These are phyloP conservation scores for Myotis brandtii DNA, from an alignment of 2,113 vertebrate species.

Conservation along the genomic window DNA sequence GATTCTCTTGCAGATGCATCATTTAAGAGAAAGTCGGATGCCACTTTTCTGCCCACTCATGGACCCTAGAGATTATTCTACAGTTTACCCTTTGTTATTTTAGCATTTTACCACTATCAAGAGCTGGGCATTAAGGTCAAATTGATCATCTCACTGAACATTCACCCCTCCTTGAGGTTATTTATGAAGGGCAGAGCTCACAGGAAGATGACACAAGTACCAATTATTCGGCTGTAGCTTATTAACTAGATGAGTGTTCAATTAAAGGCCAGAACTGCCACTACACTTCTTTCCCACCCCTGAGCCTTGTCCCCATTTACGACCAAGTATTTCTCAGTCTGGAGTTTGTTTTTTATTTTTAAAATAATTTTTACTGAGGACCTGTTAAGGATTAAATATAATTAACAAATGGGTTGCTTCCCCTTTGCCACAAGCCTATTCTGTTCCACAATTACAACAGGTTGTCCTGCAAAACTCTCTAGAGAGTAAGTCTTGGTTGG, in stretches of 20 bases:
- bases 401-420: constrained; percentile 7
- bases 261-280: not conserved
- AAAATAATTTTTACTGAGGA: constrained; percentile 7
- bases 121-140: not conserved
- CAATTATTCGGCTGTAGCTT: not conserved
- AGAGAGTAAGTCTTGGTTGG: not conserved
- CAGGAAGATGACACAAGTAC: not conserved
- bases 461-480: not conserved
- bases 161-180: not conserved
- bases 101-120: not conserved
- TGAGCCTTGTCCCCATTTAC: not conserved
- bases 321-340: not conserved
- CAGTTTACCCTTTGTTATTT: not conserved
- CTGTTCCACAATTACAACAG: not conserved
- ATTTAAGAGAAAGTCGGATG: not conserved
- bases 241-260: not conserved
- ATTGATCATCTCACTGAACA: not conserved
- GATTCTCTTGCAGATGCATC: not conserved
- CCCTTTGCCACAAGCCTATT: not conserved
- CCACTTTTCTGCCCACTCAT: not conserved
- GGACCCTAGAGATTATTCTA: not conserved
- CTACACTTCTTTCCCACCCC: not conserved
- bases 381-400: not conserved
- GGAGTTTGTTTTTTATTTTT: not conserved
- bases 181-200: not conserved